A percentile compares a stretch with the other conserved stretches of the same genome.
Conservation (phyloP, 2,113 vertebrate species). For the Oxyura jamaicensis region DNA sequence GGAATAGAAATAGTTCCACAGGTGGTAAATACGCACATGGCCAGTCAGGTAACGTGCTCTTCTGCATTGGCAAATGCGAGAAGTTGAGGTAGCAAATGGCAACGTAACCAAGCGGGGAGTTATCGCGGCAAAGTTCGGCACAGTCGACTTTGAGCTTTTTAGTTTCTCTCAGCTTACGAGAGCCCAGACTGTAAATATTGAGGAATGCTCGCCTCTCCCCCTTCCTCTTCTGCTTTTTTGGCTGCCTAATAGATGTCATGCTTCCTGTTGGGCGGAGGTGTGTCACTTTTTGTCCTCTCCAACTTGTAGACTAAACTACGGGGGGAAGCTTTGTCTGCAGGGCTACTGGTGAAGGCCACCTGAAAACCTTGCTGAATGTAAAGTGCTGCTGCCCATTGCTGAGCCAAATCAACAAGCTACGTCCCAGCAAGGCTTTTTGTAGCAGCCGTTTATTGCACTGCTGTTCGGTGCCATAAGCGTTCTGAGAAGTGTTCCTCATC, state of each 20-base stretch:
- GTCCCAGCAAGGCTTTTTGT: neutral
- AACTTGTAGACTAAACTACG: neutral
- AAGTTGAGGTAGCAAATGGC: neutral
- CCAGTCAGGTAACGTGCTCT: neutral
- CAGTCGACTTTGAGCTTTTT: neutral
- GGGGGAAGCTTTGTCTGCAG: neutral
- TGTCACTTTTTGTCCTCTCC: neutral
- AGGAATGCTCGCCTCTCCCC: neutral
- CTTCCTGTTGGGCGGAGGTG: neutral
- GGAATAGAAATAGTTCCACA: neutral
- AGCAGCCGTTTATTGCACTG: neutral
- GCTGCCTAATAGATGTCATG: neutral
- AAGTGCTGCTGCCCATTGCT: neutral
- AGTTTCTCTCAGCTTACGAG: neutral
- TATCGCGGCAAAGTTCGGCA: neutral
- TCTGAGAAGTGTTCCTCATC: neutral
- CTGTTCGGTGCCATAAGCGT: neutral
- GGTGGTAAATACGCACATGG: neutral
- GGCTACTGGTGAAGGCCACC: neutral
- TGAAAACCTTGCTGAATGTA: neutral
- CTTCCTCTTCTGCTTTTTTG: neutral
- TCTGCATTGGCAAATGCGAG: neutral
- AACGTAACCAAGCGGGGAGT: neutral
- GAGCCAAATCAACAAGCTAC: neutral
- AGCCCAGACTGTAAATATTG: neutral